A percentile compares a stretch with the other conserved stretches of the same genome.
phyloP scores from a whole-genome alignment of 2,888 invertebrate genomes.

The Drosophila pullipes region DNA sequence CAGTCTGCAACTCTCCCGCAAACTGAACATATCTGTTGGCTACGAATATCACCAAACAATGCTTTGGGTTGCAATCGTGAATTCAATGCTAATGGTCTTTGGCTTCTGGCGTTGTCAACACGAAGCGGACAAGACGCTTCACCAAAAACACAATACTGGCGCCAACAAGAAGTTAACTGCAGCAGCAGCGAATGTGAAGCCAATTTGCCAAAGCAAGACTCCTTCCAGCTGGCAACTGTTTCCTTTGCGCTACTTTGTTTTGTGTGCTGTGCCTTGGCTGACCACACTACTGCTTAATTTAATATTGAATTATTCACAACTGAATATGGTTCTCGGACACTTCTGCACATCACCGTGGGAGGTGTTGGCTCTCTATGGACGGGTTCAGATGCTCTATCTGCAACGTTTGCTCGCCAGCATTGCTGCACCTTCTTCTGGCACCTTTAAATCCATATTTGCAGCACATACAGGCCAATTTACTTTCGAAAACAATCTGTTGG shows the following conservation, averaged over 20 bases:
- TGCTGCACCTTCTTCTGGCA: background rate
- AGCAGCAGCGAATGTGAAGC: constrained; percentile 51
- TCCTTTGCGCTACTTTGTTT: constrained; percentile 20
- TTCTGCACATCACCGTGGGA: constrained; percentile 52
- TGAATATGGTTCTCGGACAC: constrained; percentile 59
- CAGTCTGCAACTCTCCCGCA: constrained; percentile 33
- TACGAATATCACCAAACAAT: constrained; percentile 57
- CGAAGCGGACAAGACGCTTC: background rate
- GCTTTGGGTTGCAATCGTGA: constrained; percentile 44
- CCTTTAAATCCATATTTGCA: constrained; percentile 7
- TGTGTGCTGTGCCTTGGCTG: constrained; percentile 54
- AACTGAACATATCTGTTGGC: constrained; percentile 43
- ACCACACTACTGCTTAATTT: constrained; percentile 42
- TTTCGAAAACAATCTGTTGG: constrained; percentile 46
- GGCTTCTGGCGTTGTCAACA: constrained; percentile 56
- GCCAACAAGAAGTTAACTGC: background rate
- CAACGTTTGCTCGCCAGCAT: constrained; percentile 18
- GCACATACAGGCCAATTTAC: constrained; percentile 37
- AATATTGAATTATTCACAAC: constrained; percentile 36
- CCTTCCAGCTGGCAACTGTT: constrained; percentile 14
- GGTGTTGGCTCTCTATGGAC: constrained; percentile 35
- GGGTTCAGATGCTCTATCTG: constrained; percentile 53
- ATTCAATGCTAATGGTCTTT: constrained; percentile 44
- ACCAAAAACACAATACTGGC: too few species aligned
- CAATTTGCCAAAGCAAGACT: constrained; percentile 27